These are phyloP conservation scores for Axis porcinus DNA, from an alignment of 2,113 vertebrate genomes.

Conservation along the genomic window DNA sequence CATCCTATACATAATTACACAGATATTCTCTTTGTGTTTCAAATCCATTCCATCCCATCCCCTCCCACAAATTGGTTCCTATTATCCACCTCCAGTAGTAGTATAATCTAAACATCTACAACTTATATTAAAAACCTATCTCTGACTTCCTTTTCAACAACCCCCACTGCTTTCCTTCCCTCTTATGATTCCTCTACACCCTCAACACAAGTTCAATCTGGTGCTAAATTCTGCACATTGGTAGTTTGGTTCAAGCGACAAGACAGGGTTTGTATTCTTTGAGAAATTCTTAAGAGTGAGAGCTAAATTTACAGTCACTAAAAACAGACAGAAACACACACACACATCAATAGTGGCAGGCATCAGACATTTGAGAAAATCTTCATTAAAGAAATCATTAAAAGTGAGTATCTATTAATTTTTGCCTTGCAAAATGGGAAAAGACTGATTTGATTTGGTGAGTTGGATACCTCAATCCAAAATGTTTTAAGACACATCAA, in stretches of 20 bases:
- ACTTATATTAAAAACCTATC: not conserved
- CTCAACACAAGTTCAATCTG: not conserved
- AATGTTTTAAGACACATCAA: constrained; percentile 12
- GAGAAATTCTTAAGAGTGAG: not conserved
- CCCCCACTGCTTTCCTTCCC: not conserved
- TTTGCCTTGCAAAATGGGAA: not conserved
- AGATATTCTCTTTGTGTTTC: not conserved
- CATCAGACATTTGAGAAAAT: not conserved
- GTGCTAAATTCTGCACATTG: not conserved
- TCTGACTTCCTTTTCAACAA: not conserved
- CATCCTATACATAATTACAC: not conserved
- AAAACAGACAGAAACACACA: not conserved
- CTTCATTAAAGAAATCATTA: not conserved
- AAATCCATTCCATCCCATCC: not conserved
- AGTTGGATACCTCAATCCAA: not conserved
- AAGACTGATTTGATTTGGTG: not conserved
- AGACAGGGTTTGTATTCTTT: not conserved
- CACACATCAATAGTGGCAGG: not conserved
- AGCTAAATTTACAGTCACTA: not conserved
- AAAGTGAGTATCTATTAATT: not conserved
- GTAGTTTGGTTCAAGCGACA: not conserved
- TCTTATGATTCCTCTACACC: not conserved
- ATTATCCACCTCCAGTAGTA: not conserved
- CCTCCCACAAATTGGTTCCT: not conserved
- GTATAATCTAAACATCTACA: not conserved